Conservation (phyloP, 1,140 invertebrate species). For the Centruroides sculpturatus region DNA sequence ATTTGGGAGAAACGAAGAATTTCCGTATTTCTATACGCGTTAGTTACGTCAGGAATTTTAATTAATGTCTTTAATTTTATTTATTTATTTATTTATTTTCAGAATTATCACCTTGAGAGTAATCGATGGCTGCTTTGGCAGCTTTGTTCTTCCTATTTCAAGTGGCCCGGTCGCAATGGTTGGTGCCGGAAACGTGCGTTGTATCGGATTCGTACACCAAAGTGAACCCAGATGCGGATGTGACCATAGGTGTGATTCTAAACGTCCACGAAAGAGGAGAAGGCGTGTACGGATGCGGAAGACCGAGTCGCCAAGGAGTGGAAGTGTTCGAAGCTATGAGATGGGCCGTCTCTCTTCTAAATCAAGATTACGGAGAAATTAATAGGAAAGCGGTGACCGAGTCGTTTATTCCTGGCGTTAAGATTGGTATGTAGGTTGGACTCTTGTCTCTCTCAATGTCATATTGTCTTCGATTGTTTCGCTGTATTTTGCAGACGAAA, state of each 20-base stretch:
- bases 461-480: background rate
- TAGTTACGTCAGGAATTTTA: too few relatives aligned
- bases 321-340: slow-evolving; percentile 21
- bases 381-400: background rate
- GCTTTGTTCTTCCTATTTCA: background rate
- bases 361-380: slow-evolving; percentile 7
- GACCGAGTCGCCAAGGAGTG: slow-evolving; percentile 16
- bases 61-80: too few relatives aligned
- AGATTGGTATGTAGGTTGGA: slow-evolving; percentile 5
- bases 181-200: slow-evolving; percentile 2
- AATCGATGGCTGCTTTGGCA: too few relatives aligned
- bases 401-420: slow-evolving; percentile 12
- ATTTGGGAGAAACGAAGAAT: too few relatives aligned
- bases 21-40: too few relatives aligned
- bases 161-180: background rate
- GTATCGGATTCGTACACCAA: background rate
- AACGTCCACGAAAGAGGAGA: slow-evolving; percentile 2
- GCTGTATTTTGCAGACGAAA: background rate
- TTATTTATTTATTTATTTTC: too few relatives aligned
- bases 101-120: too few relatives aligned
- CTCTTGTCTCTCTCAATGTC: background rate
- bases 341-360: slow-evolving; percentile 16
- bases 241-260: slow-evolving; percentile 7
- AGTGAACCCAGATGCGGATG: slow-evolving; percentile 8
- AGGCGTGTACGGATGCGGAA: slow-evolving; percentile 10